Percentiles rank a stretch among this genome's conserved stretches.
These are phyloP conservation scores for Porphyrio hochstetteri DNA, from an alignment of 2,113 vertebrate genomes.

Conservation along the genomic window DNA sequence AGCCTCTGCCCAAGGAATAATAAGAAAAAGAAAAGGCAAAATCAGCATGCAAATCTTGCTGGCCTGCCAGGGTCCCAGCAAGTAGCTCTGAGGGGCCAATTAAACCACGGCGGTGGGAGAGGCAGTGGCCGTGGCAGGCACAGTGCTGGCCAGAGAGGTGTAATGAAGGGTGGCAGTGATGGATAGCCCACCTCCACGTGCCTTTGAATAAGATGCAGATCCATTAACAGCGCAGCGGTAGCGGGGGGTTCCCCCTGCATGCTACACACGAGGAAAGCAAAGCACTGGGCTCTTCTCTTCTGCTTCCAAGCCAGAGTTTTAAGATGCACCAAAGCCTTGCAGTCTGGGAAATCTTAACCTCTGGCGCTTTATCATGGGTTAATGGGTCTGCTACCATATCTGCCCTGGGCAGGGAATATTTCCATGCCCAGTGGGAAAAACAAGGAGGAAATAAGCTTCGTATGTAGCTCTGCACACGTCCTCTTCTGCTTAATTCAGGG, in stretches of 20 bases:
- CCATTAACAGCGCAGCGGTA: neutral
- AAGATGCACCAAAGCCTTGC: too few relatives aligned
- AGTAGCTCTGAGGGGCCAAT: neutral
- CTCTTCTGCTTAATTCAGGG: neutral
- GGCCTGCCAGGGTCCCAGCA: neutral
- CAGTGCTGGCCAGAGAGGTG: neutral
- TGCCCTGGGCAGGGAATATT: rapidly evolving
- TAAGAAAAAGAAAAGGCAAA: neutral
- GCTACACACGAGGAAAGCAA: rapidly evolving
- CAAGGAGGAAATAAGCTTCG: neutral
- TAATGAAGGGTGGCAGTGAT: neutral
- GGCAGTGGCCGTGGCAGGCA: neutral
- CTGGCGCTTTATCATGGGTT: rapidly evolving
- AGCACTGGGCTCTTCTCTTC: neutral
- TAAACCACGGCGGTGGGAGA: rapidly evolving
- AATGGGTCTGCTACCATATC: rapidly evolving
- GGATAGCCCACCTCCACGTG: neutral
- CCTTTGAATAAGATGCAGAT: conserved; percentile 21
- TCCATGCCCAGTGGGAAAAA: neutral
- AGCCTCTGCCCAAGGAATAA: neutral
- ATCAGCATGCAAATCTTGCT: neutral
- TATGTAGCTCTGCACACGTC: neutral
- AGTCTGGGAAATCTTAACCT: rapidly evolving
- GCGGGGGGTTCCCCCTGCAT: rapidly evolving
- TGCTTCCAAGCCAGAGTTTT: neutral